These are phyloP conservation scores for Apostichopus leukothele DNA, from an alignment of 53 echinoderm and acorn worm genomes.

Conservation along the genomic window DNA sequence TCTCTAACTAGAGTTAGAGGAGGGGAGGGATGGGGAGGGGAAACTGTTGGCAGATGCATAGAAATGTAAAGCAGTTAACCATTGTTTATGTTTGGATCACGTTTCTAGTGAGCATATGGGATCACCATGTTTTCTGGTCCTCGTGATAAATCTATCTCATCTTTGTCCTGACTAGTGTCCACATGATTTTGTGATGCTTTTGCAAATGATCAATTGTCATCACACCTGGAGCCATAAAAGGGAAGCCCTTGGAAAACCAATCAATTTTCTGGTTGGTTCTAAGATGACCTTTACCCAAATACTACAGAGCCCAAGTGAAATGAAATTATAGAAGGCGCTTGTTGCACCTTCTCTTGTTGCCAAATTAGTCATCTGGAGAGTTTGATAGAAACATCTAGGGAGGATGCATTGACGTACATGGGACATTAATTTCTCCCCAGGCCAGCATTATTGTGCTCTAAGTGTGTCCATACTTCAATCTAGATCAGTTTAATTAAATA, in stretches of 20 bases:
- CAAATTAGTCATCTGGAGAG: background rate
- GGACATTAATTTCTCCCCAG: background rate
- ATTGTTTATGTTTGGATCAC: too few species aligned
- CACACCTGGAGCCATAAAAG: slow-evolving; percentile 34
- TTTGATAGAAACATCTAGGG: background rate
- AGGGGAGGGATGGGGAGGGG: too few species aligned
- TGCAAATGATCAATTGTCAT: slow-evolving; percentile 12
- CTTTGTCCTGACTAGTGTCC: background rate
- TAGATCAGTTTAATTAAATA: background rate
- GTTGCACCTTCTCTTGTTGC: background rate
- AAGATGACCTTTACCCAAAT: slow-evolving; percentile 9
- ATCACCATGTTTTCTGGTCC: background rate
- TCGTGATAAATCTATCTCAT: background rate
- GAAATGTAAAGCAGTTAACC: too few species aligned
- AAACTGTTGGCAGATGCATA: too few species aligned
- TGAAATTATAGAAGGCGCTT: background rate
- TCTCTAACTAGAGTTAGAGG: too few species aligned
- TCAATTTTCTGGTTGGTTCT: background rate
- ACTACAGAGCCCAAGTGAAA: background rate
- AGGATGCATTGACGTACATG: background rate
- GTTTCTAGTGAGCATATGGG: too few species aligned
- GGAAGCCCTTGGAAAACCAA: slow-evolving; percentile 27
- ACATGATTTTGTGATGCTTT: background rate
- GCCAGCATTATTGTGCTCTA: background rate
- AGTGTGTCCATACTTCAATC: slow-evolving; percentile 7